These are phyloP conservation scores for Streptopelia turtur DNA, from an alignment of 2,797 vertebrate species.

Conservation along the genomic window DNA sequence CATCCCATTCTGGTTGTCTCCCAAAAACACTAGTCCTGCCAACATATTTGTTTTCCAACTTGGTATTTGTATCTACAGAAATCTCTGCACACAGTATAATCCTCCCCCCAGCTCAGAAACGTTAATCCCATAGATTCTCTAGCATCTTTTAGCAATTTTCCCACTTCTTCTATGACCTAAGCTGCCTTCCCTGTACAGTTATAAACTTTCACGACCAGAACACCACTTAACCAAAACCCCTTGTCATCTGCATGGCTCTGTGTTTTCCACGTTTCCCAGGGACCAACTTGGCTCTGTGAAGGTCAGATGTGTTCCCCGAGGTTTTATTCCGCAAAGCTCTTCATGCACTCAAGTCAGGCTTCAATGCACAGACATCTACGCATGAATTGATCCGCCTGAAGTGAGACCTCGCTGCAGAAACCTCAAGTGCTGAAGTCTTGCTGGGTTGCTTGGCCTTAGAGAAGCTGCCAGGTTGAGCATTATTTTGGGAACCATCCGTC, in stretches of 20 bases:
- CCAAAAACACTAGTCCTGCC: neutral
- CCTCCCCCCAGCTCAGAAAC: neutral
- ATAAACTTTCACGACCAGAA: constrained; percentile 41
- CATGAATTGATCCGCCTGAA: neutral
- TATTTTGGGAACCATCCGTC: neutral
- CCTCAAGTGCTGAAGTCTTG: neutral
- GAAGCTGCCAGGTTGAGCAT: neutral
- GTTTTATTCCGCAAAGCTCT: neutral
- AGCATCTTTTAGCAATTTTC: constrained; percentile 2
- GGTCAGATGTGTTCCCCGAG: constrained; percentile 6
- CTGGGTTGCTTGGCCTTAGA: neutral
- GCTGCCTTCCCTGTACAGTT: constrained; percentile 33
- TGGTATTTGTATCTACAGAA: neutral
- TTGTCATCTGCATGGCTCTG: neutral
- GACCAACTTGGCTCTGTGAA: neutral
- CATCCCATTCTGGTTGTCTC: neutral
- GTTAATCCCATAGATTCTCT: neutral
- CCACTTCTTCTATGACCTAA: neutral
- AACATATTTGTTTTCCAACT: neutral
- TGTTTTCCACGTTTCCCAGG: constrained; percentile 10
- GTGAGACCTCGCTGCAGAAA: neutral
- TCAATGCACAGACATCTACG: neutral
- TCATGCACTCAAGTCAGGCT: neutral
- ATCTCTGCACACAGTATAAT: neutral
- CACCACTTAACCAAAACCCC: neutral